Conservation (phyloP, 1,140 invertebrate species). For the Harpegnathos saltator region DNA sequence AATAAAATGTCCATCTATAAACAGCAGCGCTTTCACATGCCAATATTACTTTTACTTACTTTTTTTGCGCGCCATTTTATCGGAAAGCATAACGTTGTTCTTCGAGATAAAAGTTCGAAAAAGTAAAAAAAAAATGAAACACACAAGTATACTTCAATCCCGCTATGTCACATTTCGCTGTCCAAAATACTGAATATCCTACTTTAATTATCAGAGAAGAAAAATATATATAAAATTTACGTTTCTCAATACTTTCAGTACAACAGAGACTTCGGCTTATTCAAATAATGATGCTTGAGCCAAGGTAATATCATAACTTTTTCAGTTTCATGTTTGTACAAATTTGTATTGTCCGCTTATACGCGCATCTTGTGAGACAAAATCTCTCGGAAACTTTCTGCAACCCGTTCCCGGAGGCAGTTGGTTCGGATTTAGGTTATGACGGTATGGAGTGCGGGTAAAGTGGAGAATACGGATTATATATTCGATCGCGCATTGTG, state of each 20-base stretch:
- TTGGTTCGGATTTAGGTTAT: neutral
- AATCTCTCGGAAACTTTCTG: neutral
- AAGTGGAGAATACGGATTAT: slow-evolving; percentile 11
- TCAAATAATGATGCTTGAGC: no score
- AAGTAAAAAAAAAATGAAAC: neutral
- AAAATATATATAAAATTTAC: no score
- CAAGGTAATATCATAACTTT: no score
- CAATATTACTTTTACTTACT: no score
- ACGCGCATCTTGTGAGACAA: neutral
- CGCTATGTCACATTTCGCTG: no score
- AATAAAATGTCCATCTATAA: neutral
- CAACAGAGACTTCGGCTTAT: no score
- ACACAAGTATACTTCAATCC: neutral
- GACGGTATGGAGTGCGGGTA: neutral
- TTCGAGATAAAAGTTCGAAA: no score
- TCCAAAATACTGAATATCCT: no score
- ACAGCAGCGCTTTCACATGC: neutral
- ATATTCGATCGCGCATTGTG: neutral
- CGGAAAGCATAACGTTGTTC: neutral
- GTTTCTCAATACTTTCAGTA: no score
- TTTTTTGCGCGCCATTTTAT: neutral
- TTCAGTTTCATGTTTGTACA: no score
- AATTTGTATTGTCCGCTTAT: neutral
- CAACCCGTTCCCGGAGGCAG: neutral
- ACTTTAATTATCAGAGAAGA: no score